Evolutionary conservation across 2,888 invertebrate genomes (phyloP), one percentile per base, ranked within the genome.

Genomic region (Drosophila anomelani): DNA sequence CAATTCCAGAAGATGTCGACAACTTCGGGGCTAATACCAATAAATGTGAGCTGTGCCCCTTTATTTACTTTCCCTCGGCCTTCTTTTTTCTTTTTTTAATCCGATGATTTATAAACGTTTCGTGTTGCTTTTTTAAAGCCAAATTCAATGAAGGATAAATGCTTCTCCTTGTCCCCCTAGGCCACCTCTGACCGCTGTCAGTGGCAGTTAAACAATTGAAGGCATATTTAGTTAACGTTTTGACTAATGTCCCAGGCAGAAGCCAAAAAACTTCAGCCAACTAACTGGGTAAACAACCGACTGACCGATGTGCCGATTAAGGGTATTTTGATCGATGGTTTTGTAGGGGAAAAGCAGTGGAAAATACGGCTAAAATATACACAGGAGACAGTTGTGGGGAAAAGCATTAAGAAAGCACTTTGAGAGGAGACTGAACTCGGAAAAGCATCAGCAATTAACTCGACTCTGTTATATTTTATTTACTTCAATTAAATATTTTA

Each of bases 91-190:
- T 15, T 29, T 53, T 44, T 62, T 62, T 54, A 70, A 72, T 72
- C 57, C 62, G 56, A 70, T 72, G 62, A 70, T 70, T 72, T 70
- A 71, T 72, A 58, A 62, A 63, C 20, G 62, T 43, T 58, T 54
- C n/a, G 46, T 39, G 39, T 39, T n/a, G n/a, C 8, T 34, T 32
- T 43, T 4, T 39, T 49, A 15, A 41, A 26, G 46, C 41, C 17
- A 49, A 64, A 43, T 20, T 64, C 49, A 51, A 64, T 60, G 34
- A 49, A 23, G 63, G 32, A 34, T 39, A 49, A 64, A 13, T 8
- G 46, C 29, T 15, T 4, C 26, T 46, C 36, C 32, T 20, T n/a
- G 20, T 9, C 38, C 54, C 34, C 12, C 13, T 49, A 17, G 3
- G n/a, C 15, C 59, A 6, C 26, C 38, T 12, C 56, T 43, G 60